Evolutionary conservation across 2,113 vertebrate genomes (phyloP).

Genomic region (Ochotona princeps): DNA sequence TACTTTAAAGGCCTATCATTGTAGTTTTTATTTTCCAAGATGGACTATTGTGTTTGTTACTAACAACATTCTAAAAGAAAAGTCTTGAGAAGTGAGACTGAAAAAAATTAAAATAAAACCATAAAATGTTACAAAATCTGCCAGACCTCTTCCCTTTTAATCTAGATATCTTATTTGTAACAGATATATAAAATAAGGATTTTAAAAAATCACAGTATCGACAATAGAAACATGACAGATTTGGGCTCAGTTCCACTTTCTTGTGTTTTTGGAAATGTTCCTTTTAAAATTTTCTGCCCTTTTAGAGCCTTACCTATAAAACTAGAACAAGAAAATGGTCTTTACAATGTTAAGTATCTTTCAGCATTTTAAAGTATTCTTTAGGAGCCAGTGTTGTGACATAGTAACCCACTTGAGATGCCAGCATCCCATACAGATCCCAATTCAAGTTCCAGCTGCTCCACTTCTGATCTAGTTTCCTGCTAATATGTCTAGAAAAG

Average conservation of each 20-base stretch:
- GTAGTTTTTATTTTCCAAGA: slow-evolving; percentile 83
- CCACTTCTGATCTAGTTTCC: too few species aligned
- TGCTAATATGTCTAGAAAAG: too few species aligned
- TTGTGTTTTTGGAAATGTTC: slow-evolving; percentile 36
- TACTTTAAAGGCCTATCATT: slow-evolving; percentile 83
- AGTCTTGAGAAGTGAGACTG: slow-evolving; percentile 69
- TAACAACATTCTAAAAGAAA: slow-evolving; percentile 81
- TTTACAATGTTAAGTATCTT: neutral
- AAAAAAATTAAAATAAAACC: neutral
- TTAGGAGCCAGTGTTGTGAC: too few species aligned
- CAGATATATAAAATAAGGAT: neutral
- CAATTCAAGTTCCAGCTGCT: too few species aligned
- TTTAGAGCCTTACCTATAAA: slow-evolving; percentile 36
- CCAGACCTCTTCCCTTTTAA: slow-evolving; percentile 65
- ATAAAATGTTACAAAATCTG: slow-evolving; percentile 29
- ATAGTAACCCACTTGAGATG: too few species aligned
- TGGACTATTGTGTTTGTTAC: slow-evolving; percentile 81
- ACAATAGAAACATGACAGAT: slow-evolving; percentile 45
- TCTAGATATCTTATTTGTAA: slow-evolving; percentile 36
- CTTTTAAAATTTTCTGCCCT: slow-evolving; percentile 19
- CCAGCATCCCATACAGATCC: too few species aligned
- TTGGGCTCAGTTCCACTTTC: slow-evolving; percentile 37
- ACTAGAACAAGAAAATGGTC: neutral
- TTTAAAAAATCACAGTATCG: neutral
- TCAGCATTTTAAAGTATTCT: neutral